These are phyloP conservation scores for Mesoligia furuncula DNA, from an alignment of 2,888 invertebrate genomes.

Conservation along the genomic window DNA sequence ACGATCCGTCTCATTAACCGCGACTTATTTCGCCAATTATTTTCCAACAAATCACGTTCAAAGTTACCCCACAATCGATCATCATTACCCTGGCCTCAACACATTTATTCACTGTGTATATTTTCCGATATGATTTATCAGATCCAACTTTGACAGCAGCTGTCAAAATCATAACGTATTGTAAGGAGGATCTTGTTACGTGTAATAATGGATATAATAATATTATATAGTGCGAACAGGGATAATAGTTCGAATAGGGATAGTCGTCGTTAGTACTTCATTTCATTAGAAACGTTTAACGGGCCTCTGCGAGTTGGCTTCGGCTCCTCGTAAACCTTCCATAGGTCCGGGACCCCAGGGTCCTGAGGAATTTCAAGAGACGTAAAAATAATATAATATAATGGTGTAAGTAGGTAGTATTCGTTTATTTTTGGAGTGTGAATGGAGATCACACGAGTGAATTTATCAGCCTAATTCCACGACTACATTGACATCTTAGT, in stretches of 20 bases:
- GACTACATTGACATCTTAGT: background rate
- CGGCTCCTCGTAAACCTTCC: too few relatives aligned
- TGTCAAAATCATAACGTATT: conserved; percentile 67
- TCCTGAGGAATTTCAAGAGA: too few relatives aligned
- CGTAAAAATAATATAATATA: too few relatives aligned
- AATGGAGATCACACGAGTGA: background rate
- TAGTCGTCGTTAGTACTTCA: too few relatives aligned
- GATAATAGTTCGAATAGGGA: too few relatives aligned
- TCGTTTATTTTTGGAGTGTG: background rate
- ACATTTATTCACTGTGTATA: conserved; percentile 63
- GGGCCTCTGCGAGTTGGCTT: too few relatives aligned
- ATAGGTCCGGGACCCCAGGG: too few relatives aligned
- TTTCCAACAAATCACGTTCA: conserved; percentile 59
- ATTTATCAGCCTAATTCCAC: background rate
- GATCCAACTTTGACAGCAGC: conserved; percentile 66
- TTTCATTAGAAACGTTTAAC: too few relatives aligned
- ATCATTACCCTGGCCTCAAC: conserved; percentile 61
- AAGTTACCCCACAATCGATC: conserved; percentile 67
- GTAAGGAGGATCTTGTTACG: conserved; percentile 43
- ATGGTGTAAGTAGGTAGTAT: background rate
- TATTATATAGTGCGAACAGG: too few relatives aligned
- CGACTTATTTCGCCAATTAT: conserved; percentile 50
- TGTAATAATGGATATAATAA: conserved; percentile 27
- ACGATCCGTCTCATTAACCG: conserved; percentile 50
- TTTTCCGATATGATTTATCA: conserved; percentile 63